Evolutionary conservation across 92 coral and sea anemone genomes (phyloP), one percentile per base, ranked within the genome.

Genomic region (Virgularia gustaviana): DNA sequence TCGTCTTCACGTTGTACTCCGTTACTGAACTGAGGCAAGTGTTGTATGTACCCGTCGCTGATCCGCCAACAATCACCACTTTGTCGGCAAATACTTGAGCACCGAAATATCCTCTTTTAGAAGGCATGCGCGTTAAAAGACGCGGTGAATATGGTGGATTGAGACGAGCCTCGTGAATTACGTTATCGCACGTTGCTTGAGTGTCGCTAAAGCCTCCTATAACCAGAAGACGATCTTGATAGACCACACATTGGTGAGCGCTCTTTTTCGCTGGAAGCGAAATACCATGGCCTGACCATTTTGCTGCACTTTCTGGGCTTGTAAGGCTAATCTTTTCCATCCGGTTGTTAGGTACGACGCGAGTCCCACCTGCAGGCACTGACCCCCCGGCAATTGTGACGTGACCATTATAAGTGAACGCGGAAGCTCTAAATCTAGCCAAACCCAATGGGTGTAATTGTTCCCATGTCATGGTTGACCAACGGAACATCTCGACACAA

Each of bases 371-470:
- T n/a, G n/a, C n/a, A n/a, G n/a, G n/a, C 6, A 25, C 22, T 47
- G 22, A 3, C n/a, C 71, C 71, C 16, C 71, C 71, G 12, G 71
- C 33, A 38, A 41, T 37, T 6, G 43, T 19, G 42, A 64, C 55
- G 22, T 15, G 54, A 37, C 39, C 39, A 28, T 63, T 30, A 52
- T 63, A 39, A 63, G 39, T 52, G 16, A 63, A 63, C 43, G 71
- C 39, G 4, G 71, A 36, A 24, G 71, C 71, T 64, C 49, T 29
- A n/a, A 4, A 12, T 11, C 54, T 52, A 25, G 18, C 23, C 25
- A 15, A 8, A 1, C 43, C 43, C 71, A 39, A 39, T 41, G 55
- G 30, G n/a, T 43, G 25, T 45, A 64, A 24, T 23, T 11, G 16
- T 25, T 9, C 25, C 71, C 71, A 64, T 25, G 0, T 36, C 42